These are phyloP conservation scores for Papilio machaon DNA, from an alignment of 1,140 invertebrate species.

Conservation along the genomic window DNA sequence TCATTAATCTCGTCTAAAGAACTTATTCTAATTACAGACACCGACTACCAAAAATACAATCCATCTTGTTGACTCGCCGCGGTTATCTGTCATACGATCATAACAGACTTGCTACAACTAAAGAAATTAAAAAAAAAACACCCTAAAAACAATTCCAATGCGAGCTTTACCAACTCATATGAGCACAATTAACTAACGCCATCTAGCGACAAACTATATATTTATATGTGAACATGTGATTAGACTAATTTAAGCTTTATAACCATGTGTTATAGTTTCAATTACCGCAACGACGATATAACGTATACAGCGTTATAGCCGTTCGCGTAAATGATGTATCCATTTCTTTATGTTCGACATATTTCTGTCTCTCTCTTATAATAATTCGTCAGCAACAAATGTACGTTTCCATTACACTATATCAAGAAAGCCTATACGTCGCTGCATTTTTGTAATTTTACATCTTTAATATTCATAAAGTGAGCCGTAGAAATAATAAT, in stretches of 20 bases:
- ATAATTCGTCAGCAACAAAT: slow-evolving; percentile 73
- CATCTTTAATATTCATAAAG: slow-evolving; percentile 37
- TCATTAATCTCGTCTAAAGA: slow-evolving; percentile 32
- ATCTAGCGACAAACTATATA: slow-evolving; percentile 68
- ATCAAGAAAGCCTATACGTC: slow-evolving; percentile 69
- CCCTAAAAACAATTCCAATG: not conserved
- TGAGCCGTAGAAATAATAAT: slow-evolving; percentile 63
- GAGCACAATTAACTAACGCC: slow-evolving; percentile 63
- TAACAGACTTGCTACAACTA: not conserved
- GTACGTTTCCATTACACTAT: slow-evolving; percentile 79
- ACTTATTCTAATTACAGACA: slow-evolving; percentile 30
- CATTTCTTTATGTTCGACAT: slow-evolving; percentile 59
- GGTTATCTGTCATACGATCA: slow-evolving; percentile 27
- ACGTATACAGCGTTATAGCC: slow-evolving; percentile 65
- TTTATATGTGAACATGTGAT: slow-evolving; percentile 42
- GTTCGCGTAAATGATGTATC: slow-evolving; percentile 53
- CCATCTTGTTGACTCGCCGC: slow-evolving; percentile 30
- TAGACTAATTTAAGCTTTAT: slow-evolving; percentile 65
- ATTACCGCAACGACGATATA: slow-evolving; percentile 64
- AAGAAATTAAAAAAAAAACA: slow-evolving; percentile 19
- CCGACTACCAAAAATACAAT: slow-evolving; percentile 23
- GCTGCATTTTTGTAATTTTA: slow-evolving; percentile 42
- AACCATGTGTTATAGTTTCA: slow-evolving; percentile 57
- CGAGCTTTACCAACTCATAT: not conserved
- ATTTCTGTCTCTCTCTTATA: slow-evolving; percentile 66